Conservation (phyloP, 2,888 invertebrate genomes). For the Campaea margaritaria region DNA sequence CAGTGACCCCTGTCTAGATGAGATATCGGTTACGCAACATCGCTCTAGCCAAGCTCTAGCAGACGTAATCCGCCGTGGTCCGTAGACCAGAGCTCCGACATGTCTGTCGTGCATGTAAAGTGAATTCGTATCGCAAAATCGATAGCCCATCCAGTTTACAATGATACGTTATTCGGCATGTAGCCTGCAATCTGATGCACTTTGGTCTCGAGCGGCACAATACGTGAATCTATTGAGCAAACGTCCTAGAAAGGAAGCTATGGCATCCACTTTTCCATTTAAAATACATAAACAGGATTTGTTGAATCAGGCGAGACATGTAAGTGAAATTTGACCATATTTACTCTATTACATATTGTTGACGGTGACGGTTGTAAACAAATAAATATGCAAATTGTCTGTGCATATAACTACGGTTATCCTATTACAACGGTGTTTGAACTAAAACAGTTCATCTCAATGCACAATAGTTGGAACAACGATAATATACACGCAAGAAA, state of each 20-base stretch:
- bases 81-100: slow-evolving; percentile 31
- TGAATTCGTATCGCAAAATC: slow-evolving; percentile 41
- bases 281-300: too few relatives aligned
- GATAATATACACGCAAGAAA: too few relatives aligned
- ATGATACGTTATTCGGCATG: slow-evolving; percentile 61
- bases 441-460: too few relatives aligned
- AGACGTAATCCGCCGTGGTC: slow-evolving; percentile 39
- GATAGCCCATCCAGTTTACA: slow-evolving; percentile 60
- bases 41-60: slow-evolving; percentile 25
- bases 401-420: too few relatives aligned
- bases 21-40: slow-evolving; percentile 48
- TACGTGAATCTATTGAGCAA: slow-evolving; percentile 63
- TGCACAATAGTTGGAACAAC: too few relatives aligned
- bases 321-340: too few relatives aligned
- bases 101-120: slow-evolving; percentile 39
- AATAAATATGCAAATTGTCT: too few relatives aligned
- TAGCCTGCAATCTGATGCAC: slow-evolving; percentile 68
- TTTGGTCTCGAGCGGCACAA: slow-evolving; percentile 62
- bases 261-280: slow-evolving; percentile 26
- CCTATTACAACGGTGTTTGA: too few relatives aligned
- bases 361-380: too few relatives aligned
- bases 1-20: slow-evolving; percentile 50
- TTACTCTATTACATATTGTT: too few relatives aligned
- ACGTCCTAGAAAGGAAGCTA: slow-evolving; percentile 38
- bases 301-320: too few relatives aligned